These are phyloP conservation scores for Phortica magna DNA, from an alignment of 2,888 invertebrate species.

Conservation along the genomic window DNA sequence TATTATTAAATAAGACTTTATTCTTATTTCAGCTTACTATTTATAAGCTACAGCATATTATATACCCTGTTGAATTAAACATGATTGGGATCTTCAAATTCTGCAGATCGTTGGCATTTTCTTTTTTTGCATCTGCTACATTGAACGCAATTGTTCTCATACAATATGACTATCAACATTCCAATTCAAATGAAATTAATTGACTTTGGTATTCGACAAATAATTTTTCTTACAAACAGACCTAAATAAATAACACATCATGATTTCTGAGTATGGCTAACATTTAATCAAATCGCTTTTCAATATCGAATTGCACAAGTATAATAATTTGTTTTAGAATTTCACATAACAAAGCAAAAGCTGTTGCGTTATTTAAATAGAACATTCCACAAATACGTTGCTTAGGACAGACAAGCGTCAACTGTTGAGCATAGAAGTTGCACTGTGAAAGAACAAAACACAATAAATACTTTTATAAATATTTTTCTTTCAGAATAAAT, in stretches of 20 bases:
- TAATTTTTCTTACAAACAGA: neutral
- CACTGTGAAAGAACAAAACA: neutral
- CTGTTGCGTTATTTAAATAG: conserved; percentile 8
- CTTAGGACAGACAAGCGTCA: neutral
- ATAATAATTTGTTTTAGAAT: neutral
- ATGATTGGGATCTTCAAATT: conserved; percentile 4
- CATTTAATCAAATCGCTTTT: neutral
- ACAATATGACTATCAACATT: conserved; percentile 12
- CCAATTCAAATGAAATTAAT: neutral
- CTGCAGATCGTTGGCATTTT: neutral
- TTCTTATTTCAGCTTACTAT: neutral
- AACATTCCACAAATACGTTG: neutral
- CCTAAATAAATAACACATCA: neutral
- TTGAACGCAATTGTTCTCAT: conserved; percentile 18
- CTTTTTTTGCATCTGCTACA: conserved; percentile 16
- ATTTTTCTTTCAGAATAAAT: neutral
- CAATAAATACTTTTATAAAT: too few species aligned
- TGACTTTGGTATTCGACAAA: neutral
- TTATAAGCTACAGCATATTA: neutral
- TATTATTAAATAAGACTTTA: neutral
- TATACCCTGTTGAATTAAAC: neutral
- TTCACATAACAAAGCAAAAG: neutral
- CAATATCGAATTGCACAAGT: neutral
- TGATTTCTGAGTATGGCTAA: neutral
- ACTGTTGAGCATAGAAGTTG: neutral